Evolutionary conservation across 2,888 invertebrate species (phyloP).

Genomic region (Pyralis farinalis): DNA sequence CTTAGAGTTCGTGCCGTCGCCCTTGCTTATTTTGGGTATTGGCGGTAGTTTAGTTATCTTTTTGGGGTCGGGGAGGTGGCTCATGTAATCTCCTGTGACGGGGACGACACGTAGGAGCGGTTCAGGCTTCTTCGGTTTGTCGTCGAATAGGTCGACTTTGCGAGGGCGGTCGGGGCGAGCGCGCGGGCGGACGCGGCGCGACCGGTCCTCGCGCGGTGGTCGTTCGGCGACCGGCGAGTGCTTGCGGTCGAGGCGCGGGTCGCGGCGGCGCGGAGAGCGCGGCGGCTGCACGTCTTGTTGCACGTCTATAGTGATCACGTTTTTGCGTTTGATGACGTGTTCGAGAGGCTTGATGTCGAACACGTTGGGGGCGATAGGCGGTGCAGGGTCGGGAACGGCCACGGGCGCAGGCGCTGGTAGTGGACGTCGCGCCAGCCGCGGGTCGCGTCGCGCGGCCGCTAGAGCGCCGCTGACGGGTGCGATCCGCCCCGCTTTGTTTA

Average conservation of each 20-base stretch:
- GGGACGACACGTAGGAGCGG: conserved; percentile 9
- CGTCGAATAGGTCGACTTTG: conserved; percentile 4
- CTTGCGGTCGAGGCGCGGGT: conserved; percentile 29
- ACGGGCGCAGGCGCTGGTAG: conserved; percentile 13
- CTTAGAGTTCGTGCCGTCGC: conserved; percentile 19
- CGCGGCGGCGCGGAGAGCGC: conserved; percentile 20
- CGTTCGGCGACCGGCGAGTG: conserved; percentile 13
- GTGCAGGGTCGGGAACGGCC: conserved; percentile 14
- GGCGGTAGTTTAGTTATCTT: conserved; percentile 64
- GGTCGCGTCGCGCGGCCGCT: conserved; percentile 49
- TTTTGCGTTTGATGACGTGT: conserved; percentile 60
- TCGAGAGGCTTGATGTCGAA: conserved; percentile 74
- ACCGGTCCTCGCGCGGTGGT: conserved; percentile 17
- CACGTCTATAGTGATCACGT: conserved; percentile 73
- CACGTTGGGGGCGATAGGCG: conserved; percentile 59
- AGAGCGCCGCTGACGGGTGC: conserved; percentile 58
- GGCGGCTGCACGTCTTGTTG: conserved; percentile 28
- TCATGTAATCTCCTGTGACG: conserved; percentile 33
- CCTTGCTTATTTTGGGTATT: conserved; percentile 57
- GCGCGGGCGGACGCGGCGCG: conserved; percentile 18
- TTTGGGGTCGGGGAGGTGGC: conserved; percentile 46
- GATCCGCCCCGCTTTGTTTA: conserved; percentile 55
- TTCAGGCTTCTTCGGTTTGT: conserved; percentile 10
- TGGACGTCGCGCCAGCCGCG: conserved; percentile 40
- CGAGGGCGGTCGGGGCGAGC: conserved; percentile 17